Conservation (phyloP, 2,888 invertebrate species). For the Lasioglossum leucozonium region DNA sequence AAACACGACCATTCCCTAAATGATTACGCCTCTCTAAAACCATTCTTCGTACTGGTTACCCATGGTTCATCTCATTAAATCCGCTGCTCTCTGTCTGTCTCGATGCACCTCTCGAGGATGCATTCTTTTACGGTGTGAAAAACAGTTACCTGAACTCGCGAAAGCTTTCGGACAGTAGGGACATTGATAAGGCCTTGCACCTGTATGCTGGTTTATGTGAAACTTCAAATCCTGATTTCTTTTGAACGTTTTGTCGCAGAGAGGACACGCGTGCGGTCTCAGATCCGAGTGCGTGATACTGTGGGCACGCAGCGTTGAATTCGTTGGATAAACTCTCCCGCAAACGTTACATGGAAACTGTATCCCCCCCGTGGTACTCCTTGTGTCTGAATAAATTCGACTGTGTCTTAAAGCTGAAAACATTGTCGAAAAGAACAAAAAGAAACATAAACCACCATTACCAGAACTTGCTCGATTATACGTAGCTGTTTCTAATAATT, state of each 20-base stretch:
- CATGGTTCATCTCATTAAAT: conserved; percentile 86
- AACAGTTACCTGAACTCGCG: conserved; percentile 90
- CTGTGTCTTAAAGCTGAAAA: conserved; percentile 88
- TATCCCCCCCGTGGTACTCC: conserved; percentile 87
- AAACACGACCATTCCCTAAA: conserved; percentile 49
- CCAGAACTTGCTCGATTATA: background rate
- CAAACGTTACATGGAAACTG: conserved; percentile 89
- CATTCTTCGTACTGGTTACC: conserved; percentile 68
- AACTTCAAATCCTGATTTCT: conserved; percentile 91
- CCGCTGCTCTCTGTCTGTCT: conserved; percentile 86
- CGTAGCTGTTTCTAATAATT: background rate
- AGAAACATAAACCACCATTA: conserved; percentile 22
- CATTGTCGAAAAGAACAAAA: conserved; percentile 11
- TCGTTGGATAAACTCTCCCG: conserved; percentile 89
- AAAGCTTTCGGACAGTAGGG: conserved; percentile 90
- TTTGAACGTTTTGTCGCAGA: conserved; percentile 90
- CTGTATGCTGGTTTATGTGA: conserved; percentile 91
- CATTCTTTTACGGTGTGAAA: conserved; percentile 90
- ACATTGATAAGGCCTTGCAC: conserved; percentile 90
- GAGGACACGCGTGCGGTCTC: conserved; percentile 89
- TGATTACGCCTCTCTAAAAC: conserved; percentile 54
- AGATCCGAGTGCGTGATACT: conserved; percentile 90
- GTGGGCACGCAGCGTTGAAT: conserved; percentile 89
- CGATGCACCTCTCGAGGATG: conserved; percentile 88
- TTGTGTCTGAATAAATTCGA: conserved; percentile 88